Conservation (phyloP, 2,888 invertebrate species). For the Leucoptera coffeella region DNA sequence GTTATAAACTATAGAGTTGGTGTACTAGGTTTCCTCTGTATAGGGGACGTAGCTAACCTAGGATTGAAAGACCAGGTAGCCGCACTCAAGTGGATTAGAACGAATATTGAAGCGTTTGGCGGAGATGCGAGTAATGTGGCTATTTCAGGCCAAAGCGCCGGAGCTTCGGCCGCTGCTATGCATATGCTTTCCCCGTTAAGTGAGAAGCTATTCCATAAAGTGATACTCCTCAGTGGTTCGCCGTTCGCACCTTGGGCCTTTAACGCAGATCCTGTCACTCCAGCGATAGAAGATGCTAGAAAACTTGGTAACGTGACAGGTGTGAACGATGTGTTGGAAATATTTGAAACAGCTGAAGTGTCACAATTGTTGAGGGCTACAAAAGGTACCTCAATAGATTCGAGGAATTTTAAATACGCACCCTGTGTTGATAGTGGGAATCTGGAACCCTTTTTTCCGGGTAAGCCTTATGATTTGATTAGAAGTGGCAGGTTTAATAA, state of each 20-base stretch:
- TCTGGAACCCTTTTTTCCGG: slow-evolving; percentile 25
- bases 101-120: slow-evolving; percentile 30
- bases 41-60: slow-evolving; percentile 27
- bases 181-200: slow-evolving; percentile 26
- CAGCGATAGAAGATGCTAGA: slow-evolving; percentile 20
- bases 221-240: slow-evolving; percentile 29
- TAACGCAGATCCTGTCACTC: slow-evolving; percentile 17
- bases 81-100: slow-evolving; percentile 31
- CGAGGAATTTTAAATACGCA: slow-evolving; percentile 29
- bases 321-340: slow-evolving; percentile 16
- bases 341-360: slow-evolving; percentile 15
- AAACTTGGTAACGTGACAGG: slow-evolving; percentile 15
- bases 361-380: slow-evolving; percentile 17
- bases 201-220: slow-evolving; percentile 30
- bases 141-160: slow-evolving; percentile 35
- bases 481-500: slow-evolving; percentile 23
- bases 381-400: slow-evolving; percentile 19
- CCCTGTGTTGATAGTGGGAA: slow-evolving; percentile 26
- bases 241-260: slow-evolving; percentile 31
- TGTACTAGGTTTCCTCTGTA: slow-evolving; percentile 30
- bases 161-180: slow-evolving; percentile 27
- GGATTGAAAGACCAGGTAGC: slow-evolving; percentile 37
- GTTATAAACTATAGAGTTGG: slow-evolving; percentile 33
- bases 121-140: slow-evolving; percentile 41
- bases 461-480: slow-evolving; percentile 25